Base-by-base conservation (phyloP, 2,888 invertebrate genomes). In the Druceiella hillmani region DNA sequence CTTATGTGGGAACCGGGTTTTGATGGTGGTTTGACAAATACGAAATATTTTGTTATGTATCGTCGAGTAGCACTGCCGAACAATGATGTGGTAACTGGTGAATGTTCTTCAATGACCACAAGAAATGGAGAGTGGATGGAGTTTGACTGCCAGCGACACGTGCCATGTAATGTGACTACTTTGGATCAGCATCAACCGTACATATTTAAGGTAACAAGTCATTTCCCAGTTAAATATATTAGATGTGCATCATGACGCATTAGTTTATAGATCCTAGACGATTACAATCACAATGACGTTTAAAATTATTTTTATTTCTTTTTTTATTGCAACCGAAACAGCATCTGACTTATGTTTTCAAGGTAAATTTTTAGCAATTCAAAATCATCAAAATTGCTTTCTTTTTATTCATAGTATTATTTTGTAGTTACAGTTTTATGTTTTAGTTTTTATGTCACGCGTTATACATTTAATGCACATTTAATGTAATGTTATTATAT, bases 1-100 rank as follows among this genome's bases (percentile, higher is more conserved):
- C 66, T 93, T 12, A 76, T 78, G 40, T 93, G 92, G 92, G 86
- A 87, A 53, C 81, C 88, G 0, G 92, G 92, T 1, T 94, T 93
- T 58, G 88, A 93, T 58, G 93, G 93, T 0, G 93, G 93, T 0
- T 64, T 90, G 36, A 78, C 81, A 31, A 87, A 83, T 52, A 92
- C 91, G 1, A 90, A 89, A 56, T 90, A 87, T 64, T 87, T 87
- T 54, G 84, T 90, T n/a, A 79, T 82, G 17, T 90, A 87, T 58
- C 79, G 82, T 28, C 78, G 85, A 16, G 79, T 83, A 0, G 73
- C 78, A 0, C 62, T 64, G 53, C 74, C 74, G 2, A 72, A 74
- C 3, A 77, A 79, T 38, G 79, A 78, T 48, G 62, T 76, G 2
- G 61, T 74, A 33, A 75, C 76, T 27, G 76, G 76, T 16, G 81